Evolutionary conservation across 2,797 vertebrate genomes (phyloP).

Genomic region (Phoeniculus purpureus): DNA sequence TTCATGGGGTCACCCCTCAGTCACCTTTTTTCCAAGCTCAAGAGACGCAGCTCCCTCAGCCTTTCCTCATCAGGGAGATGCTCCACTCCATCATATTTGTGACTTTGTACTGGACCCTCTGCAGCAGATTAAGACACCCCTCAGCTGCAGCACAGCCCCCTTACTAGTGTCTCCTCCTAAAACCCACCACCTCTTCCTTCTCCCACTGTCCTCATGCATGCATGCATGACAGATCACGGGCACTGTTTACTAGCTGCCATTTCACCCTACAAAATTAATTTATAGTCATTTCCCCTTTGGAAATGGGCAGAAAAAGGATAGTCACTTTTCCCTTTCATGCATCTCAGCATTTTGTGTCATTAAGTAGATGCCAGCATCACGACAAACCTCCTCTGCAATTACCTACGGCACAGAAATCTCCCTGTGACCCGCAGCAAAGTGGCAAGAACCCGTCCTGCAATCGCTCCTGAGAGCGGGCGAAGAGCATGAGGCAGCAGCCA

Average conservation of each 20-base stretch:
- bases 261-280: not conserved
- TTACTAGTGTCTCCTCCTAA: not conserved
- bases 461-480: not conserved
- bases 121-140: not conserved
- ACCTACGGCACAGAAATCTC: accelerated
- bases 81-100: no score
- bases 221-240: not conserved
- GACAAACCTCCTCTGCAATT: not conserved
- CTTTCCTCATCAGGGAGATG: no score
- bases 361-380: not conserved
- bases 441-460: not conserved
- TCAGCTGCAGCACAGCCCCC: not conserved
- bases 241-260: not conserved
- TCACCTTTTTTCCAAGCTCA: no score
- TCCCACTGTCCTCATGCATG: not conserved
- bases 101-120: no score
- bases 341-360: not conserved
- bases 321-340: not conserved
- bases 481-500: not conserved
- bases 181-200: not conserved
- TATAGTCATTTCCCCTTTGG: not conserved
- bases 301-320: not conserved
- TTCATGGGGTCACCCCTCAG: no score
- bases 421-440: not conserved
- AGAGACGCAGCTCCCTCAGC: no score